Percentiles rank a stretch among this genome's conserved stretches.
Conservation (phyloP, 2,888 invertebrate species). For the Noctua janthe region DNA sequence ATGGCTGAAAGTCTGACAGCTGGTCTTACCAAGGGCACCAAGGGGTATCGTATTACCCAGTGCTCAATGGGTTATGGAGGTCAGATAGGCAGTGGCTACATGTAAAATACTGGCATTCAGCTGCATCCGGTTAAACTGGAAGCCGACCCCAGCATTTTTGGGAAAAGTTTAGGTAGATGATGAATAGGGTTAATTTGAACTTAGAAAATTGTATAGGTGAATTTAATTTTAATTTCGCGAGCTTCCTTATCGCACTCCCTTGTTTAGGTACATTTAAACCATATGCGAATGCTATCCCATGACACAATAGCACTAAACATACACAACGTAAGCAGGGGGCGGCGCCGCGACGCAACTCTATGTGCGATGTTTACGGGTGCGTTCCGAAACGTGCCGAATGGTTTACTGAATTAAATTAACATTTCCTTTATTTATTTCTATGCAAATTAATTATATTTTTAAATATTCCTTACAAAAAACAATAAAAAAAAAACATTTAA, state of each 20-base stretch:
- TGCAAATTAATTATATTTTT: no score
- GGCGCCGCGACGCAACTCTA: slow-evolving; percentile 17
- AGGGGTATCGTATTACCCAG: no score
- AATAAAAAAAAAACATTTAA: no score
- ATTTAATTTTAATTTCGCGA: background rate
- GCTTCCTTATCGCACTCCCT: background rate
- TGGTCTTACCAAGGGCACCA: no score
- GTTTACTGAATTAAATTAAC: slow-evolving; percentile 51
- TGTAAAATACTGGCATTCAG: no score
- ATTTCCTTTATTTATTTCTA: slow-evolving; percentile 9
- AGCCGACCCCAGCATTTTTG: no score
- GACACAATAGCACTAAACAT: slow-evolving; percentile 45
- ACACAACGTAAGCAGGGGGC: slow-evolving; percentile 37
- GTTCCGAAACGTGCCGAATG: slow-evolving; percentile 62
- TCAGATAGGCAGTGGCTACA: no score
- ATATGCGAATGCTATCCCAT: background rate
- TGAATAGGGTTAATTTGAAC: background rate
- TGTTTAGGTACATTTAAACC: slow-evolving; percentile 2
- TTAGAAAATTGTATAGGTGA: background rate
- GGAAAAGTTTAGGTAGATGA: no score
- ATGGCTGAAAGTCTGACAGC: no score
- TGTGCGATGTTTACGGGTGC: slow-evolving; percentile 34
- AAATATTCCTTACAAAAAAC: no score
- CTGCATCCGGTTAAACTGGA: no score
- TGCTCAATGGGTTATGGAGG: no score